Conservation (phyloP, 2,888 invertebrate species). For the Girardia tigrina region DNA sequence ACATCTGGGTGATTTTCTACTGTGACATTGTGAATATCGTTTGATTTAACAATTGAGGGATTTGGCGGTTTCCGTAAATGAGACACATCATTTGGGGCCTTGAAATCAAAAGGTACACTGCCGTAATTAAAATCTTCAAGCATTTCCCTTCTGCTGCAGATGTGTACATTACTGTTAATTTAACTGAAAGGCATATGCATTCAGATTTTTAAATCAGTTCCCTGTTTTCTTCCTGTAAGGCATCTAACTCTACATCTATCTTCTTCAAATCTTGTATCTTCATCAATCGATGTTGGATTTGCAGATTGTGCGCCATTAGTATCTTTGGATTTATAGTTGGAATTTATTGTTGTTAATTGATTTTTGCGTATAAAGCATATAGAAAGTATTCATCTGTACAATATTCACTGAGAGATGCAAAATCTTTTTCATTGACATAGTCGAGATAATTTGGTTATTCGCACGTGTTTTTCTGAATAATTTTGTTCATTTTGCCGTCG, state of each 20-base stretch:
- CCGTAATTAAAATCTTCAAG: too few species aligned
- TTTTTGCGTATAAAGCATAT: neutral
- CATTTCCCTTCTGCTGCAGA: too few species aligned
- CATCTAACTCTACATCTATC: neutral
- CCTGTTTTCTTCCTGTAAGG: neutral
- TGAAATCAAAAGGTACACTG: too few species aligned
- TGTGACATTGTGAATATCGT: too few species aligned
- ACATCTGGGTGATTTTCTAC: too few species aligned
- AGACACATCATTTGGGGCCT: too few species aligned
- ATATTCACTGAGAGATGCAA: neutral
- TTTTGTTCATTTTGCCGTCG: slow-evolving; percentile 41
- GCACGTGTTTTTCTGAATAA: slow-evolving; percentile 43
- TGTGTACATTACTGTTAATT: too few species aligned
- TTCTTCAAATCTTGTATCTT: neutral
- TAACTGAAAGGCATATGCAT: too few species aligned
- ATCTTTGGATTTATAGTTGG: neutral
- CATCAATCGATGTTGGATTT: neutral
- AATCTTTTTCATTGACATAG: slow-evolving; percentile 44
- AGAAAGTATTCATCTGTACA: neutral
- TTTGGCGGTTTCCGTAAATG: too few species aligned
- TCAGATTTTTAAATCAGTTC: too few species aligned
- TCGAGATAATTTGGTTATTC: slow-evolving; percentile 46
- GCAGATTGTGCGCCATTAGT: neutral
- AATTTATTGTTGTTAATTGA: neutral
- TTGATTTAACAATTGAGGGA: too few species aligned